Evolutionary conservation across 2,888 invertebrate species (phyloP), one percentile per base, ranked within the genome.

Genomic region (Polietes domitor): DNA sequence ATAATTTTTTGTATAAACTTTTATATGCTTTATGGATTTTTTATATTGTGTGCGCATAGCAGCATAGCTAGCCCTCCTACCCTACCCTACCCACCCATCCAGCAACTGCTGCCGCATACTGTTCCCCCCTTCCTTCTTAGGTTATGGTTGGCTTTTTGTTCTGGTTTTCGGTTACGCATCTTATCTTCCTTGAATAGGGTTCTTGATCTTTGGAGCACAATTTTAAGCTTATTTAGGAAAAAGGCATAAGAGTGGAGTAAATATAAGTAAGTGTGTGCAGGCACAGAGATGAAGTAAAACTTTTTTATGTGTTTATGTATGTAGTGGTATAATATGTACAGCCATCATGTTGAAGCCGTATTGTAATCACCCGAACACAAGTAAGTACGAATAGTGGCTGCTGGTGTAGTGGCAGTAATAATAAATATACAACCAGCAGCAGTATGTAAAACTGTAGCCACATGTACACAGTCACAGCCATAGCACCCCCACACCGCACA

Each of bases 121-220:
- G 41, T 41, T 21, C 55, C 12, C 19, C 37, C 24, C 55, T 15
- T 55, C 9, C 53, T 15, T 50, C 41, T 58, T 26, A 1, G 24
- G 12, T 47, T 24, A 15, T n/a, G 17, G 43, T 50, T 4, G 17
- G 15, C 21, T 0, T 24, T 71, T 15, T 61, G n/a, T 43, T 43
- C 17, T 74, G 19, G 3, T 47, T 47, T 74, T 73, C 3, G 24
- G 70, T 15, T 74, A 78, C 77, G 58, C 76, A 78, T 84, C 75
- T 84, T 81, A 81, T 84, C 84, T 78, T 32, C 9, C 58, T 65
- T 74, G 75, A 75, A 75, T 80, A 74, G 65, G 71, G 74, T 19
- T 77, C 80, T 78, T 80, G 83, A 84, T 84, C 83, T 84, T 58
- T 81, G 47, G 72, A 81, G 72, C 84, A 73, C 68, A 73, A 78